These are phyloP conservation scores for Oreohelix idahoensis DNA, from an alignment of 1,140 invertebrate genomes.

Conservation along the genomic window DNA sequence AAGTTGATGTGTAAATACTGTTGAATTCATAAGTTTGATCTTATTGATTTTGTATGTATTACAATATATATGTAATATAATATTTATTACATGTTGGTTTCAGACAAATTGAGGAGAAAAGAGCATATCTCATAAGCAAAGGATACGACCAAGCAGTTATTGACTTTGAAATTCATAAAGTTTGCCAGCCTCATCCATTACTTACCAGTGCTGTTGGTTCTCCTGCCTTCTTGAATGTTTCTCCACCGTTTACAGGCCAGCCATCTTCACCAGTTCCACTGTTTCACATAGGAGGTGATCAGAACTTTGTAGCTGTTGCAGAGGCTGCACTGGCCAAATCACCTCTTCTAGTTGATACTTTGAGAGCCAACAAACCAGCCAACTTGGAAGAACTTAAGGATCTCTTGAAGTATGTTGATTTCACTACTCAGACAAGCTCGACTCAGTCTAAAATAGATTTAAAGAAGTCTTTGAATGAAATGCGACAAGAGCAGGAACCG, in stretches of 20 bases:
- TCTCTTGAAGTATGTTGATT: conserved; percentile 25
- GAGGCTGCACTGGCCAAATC: neutral
- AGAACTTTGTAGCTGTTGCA: conserved; percentile 16
- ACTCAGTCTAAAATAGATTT: conserved; percentile 7
- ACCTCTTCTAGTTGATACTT: conserved; percentile 4
- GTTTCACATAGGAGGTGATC: conserved; percentile 23
- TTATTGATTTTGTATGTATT: no score
- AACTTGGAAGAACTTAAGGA: conserved; percentile 16
- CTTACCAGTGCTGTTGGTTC: conserved; percentile 30
- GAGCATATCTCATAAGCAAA: conserved; percentile 16
- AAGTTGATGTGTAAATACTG: no score
- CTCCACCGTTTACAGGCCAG: conserved; percentile 18
- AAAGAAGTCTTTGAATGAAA: conserved; percentile 35
- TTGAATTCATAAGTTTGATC: no score
- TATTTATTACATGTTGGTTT: conserved; percentile 2
- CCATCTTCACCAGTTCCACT: conserved; percentile 30
- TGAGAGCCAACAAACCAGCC: neutral
- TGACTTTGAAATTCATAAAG: conserved; percentile 31
- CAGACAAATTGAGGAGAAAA: conserved; percentile 37
- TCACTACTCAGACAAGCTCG: neutral
- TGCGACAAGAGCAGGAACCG: conserved; percentile 17
- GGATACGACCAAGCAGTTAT: conserved; percentile 38
- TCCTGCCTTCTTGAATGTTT: conserved; percentile 31
- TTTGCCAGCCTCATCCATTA: conserved; percentile 34
- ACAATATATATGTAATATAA: no score